Evolutionary conservation across 2,888 invertebrate genomes (phyloP), one percentile per base, ranked within the genome.

Genomic region (Andrena praecox): DNA sequence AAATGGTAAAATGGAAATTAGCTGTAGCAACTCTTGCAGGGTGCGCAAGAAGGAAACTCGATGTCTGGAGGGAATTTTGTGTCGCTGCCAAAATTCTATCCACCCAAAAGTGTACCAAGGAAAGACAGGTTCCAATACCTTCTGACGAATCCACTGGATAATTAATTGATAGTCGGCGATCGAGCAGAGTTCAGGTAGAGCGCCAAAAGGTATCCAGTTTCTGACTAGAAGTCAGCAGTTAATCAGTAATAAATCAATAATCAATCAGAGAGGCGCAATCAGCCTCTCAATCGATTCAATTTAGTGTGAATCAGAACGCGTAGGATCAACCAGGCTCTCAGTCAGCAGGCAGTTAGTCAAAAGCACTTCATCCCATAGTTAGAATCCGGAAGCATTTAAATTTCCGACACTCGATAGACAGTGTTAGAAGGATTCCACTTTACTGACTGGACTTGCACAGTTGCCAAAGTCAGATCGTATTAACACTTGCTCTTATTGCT

Each of bases 231-330:
- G n/a, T 50, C n/a, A 50, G n/a, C n/a, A n/a, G 50, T 50, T 50
- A 50, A 16, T n/a, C n/a, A 50, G n/a, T 50, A 50, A 50, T 50
- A n/a, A 50, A n/a, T 50, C 50, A 50, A 50, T 50, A 50, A n/a
- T 50, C 50, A 50, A 50, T 50, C 35, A 50, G n/a, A n/a, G n/a
- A n/a, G 50, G 50, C 2, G 50, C 50, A 50, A 50, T 50, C 50
- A 50, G n/a, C 2, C n/a, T 50, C 50, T 50, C 50, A n/a, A n/a
- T 50, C 50, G n/a, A n/a, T n/a, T n/a, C 50, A 50, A 50, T 50
- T 50, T n/a, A 50, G 50, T n/a, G 7, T 50, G 7, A 50, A n/a
- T 50, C 50, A n/a, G n/a, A 50, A n/a, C 6, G n/a, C 5, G 50
- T 50, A n/a, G 50, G 7, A n/a, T 50, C 50, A 50, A 7, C n/a